Conservation (phyloP, 2,113 vertebrate species). For the Aplodontia rufa region DNA sequence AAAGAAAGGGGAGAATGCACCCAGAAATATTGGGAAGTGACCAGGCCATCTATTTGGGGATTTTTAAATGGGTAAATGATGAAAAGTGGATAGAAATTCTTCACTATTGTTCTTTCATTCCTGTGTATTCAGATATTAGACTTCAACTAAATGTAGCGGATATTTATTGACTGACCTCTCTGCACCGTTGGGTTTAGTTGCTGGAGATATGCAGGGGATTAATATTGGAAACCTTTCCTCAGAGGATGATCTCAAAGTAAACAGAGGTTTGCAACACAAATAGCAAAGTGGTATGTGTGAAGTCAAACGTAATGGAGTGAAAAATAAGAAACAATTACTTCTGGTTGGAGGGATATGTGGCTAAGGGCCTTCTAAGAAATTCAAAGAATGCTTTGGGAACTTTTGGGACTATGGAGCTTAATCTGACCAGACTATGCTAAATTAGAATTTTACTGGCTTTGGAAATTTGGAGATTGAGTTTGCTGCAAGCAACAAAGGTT, state of each 20-base stretch:
- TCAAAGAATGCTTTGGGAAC: neutral
- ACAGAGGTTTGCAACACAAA: neutral
- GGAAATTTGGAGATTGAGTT: neutral
- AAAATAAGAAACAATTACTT: neutral
- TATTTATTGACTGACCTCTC: neutral
- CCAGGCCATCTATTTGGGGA: neutral
- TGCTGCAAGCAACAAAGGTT: neutral
- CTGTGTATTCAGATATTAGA: neutral
- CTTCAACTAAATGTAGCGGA: neutral
- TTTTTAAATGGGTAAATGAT: neutral
- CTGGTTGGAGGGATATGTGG: neutral
- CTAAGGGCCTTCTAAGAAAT: neutral
- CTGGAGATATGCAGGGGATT: neutral
- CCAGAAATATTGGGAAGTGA: neutral
- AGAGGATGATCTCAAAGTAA: neutral
- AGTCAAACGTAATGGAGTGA: neutral
- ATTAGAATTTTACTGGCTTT: neutral
- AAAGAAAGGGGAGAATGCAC: neutral
- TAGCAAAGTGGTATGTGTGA: neutral
- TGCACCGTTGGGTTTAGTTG: neutral
- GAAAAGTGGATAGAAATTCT: neutral
- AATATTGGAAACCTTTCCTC: neutral
- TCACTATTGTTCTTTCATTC: neutral
- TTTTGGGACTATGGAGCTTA: neutral
- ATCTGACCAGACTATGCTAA: neutral